phyloP scores from a whole-genome alignment of 2,797 vertebrate genomes.

The Trichosurus vulpecula region DNA sequence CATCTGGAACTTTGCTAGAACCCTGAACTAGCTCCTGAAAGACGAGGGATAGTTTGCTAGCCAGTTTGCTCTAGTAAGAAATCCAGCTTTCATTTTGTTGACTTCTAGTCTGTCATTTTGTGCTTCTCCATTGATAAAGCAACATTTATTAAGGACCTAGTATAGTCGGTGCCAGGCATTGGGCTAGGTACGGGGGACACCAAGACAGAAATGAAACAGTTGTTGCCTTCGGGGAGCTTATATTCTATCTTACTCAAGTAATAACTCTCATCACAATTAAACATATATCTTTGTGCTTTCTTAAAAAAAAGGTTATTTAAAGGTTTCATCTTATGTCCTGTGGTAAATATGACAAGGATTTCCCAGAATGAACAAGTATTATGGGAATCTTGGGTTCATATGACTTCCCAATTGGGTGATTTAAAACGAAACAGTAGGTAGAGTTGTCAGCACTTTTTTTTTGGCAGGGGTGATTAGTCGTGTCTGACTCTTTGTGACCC shows the following conservation, averaged over 20 bases:
- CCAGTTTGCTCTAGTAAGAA: constrained; percentile 5
- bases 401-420: constrained; percentile 68
- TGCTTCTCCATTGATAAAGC: background rate
- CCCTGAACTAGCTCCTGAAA: constrained; percentile 9
- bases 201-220: background rate
- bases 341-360: constrained; percentile 56
- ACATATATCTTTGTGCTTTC: constrained; percentile 18
- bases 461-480: background rate
- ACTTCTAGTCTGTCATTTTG: background rate
- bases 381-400: constrained; percentile 63
- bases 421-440: constrained; percentile 54
- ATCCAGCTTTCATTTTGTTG: constrained; percentile 8
- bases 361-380: constrained; percentile 57
- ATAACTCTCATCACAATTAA: constrained; percentile 11
- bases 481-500: background rate
- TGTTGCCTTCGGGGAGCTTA: background rate
- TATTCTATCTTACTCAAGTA: background rate
- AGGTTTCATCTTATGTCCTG: constrained; percentile 6
- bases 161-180: background rate
- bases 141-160: background rate
- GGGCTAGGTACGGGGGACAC: background rate
- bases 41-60: background rate
- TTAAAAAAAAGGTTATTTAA: constrained; percentile 62
- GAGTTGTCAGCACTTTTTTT: constrained; percentile 44
- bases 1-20: background rate